Percentiles rank a stretch among this genome's conserved stretches.
These are phyloP conservation scores for Pyxicephalus adspersus DNA, from an alignment of 2,113 vertebrate species.

Conservation along the genomic window DNA sequence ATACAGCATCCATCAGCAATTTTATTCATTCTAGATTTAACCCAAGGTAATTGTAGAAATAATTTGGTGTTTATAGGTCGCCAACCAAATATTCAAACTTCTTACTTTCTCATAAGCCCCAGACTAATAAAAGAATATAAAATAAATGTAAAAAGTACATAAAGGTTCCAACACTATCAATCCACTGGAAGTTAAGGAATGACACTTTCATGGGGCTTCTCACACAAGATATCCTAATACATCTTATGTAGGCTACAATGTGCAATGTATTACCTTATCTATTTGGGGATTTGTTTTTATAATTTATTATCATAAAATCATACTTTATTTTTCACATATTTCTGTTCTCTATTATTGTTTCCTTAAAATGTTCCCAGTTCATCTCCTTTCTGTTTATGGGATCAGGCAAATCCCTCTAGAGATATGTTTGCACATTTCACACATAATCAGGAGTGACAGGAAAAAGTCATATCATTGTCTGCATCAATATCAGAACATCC, in stretches of 20 bases:
- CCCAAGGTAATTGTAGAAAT: too few species aligned
- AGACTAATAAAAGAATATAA: too few species aligned
- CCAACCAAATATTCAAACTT: too few species aligned
- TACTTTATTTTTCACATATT: neutral
- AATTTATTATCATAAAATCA: neutral
- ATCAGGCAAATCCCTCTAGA: slow-evolving; percentile 8
- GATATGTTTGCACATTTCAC: slow-evolving; percentile 11
- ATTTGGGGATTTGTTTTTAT: neutral
- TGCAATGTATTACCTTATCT: neutral
- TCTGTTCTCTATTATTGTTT: neutral
- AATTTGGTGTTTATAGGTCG: too few species aligned
- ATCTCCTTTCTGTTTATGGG: neutral
- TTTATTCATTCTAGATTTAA: too few species aligned
- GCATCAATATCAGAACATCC: slow-evolving; percentile 18
- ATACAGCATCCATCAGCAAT: too few species aligned
- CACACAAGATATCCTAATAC: neutral
- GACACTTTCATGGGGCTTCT: neutral
- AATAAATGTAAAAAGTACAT: too few species aligned
- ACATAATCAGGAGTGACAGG: slow-evolving; percentile 45
- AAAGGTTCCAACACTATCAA: too few species aligned
- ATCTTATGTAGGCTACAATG: neutral
- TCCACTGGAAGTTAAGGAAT: too few species aligned
- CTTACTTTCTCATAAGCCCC: too few species aligned
- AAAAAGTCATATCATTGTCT: slow-evolving; percentile 22
- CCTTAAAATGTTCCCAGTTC: neutral